These are phyloP conservation scores for Heterodera carotae DNA, from an alignment of 1,140 invertebrate species.

Conservation along the genomic window DNA sequence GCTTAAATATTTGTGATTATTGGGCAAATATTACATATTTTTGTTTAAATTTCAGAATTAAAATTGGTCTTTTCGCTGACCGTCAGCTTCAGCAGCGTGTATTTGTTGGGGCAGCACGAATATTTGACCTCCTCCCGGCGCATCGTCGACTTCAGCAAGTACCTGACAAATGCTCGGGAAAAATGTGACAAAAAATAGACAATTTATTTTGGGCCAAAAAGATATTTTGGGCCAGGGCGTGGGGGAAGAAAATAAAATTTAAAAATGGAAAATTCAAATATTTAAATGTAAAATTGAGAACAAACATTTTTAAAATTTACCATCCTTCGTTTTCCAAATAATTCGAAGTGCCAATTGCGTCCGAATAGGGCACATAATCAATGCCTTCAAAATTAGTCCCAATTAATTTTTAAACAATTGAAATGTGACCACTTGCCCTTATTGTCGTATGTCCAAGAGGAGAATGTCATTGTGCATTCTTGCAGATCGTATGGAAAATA, in stretches of 20 bases:
- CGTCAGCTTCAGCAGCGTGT: constrained; percentile 60
- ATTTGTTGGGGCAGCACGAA: constrained; percentile 63
- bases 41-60: constrained; percentile 1
- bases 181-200: constrained; percentile 1
- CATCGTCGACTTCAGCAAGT: constrained; percentile 45
- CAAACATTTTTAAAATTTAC: constrained; percentile 48
- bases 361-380: constrained; percentile 59
- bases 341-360: constrained; percentile 61
- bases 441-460: constrained; percentile 67
- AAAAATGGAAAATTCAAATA: constrained; percentile 11
- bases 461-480: constrained; percentile 59
- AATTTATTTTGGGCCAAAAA: not conserved
- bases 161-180: not conserved
- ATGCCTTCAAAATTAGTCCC: constrained; percentile 40
- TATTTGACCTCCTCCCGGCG: constrained; percentile 59
- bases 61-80: constrained; percentile 8
- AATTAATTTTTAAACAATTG: not conserved
- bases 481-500: constrained; percentile 64
- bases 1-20: not conserved
- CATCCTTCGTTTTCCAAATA: constrained; percentile 64
- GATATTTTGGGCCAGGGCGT: constrained; percentile 11
- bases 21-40: not conserved
- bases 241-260: not conserved
- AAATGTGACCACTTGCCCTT: constrained; percentile 33
- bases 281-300: no score